Base-by-base conservation (phyloP, 35 echinoderm and acorn worm genomes). In the Ophioderma brevispina region DNA sequence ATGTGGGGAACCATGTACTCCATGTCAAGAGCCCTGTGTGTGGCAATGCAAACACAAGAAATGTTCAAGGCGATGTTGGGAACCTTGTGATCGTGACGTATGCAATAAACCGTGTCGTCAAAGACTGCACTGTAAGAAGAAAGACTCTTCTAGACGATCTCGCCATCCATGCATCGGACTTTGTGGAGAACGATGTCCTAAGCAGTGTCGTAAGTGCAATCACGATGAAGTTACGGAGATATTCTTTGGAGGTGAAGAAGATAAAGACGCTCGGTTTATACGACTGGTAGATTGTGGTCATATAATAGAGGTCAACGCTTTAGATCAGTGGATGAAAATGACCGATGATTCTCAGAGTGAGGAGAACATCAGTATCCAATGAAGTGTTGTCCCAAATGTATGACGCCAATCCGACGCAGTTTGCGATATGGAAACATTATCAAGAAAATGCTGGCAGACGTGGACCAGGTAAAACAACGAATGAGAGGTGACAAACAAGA, bases 111-210 rank as follows among this genome's bases (percentile, higher is more conserved):
- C 28, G 23, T 98, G 96, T 82, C 70, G 17, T 11, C 83, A 92
- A 34, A 40, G 5, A 52, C 80, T 91, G 6, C 55, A 78, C 25
- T 33, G 64, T 39, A n/a, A n/a, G n/a, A 89, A 87, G 37, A 30
- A 36, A 6, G 23, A 40, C 55, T 31, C 33, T 0, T 93, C 91
- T 75, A 86, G 89, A 56, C 91, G 94, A 13, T 86, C 86, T 8
- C 87, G 90, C 33, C 95, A 97, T 81, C 30, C 34, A 3, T 97
- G 95, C 37, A 23, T 82, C 40, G 92, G 92, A 32, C 43, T 92
- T 31, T 98, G 96, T 82, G 92, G 96, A 19, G 96, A 98, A 50
- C 88, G 70, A 13, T 97, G 95, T 41, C 92, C 92, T 11, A 92
- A 64, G 28, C 50, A 88, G 10, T 94, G 92, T 64, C 77, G 85